Conservation (phyloP, 1,140 invertebrate genomes). For the Cydia amplana region DNA sequence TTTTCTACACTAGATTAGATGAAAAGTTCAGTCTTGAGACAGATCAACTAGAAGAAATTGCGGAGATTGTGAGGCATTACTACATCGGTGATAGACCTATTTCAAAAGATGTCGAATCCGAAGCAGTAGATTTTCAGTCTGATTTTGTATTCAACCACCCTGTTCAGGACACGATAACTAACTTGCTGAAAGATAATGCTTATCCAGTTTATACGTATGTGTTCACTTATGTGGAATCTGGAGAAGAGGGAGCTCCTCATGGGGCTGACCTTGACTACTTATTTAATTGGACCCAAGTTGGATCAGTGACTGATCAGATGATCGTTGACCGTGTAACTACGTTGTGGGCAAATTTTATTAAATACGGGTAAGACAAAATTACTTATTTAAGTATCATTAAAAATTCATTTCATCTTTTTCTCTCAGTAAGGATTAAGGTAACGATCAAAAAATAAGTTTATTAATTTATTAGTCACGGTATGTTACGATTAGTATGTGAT, state of each 20-base stretch:
- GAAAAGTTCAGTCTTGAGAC: constrained; percentile 65
- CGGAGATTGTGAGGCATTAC: constrained; percentile 56
- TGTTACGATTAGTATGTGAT: too few species aligned
- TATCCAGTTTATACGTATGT: constrained; percentile 62
- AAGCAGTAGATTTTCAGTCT: constrained; percentile 59
- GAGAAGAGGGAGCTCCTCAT: constrained; percentile 46
- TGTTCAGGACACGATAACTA: constrained; percentile 49
- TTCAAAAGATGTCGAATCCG: constrained; percentile 43
- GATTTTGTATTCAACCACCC: constrained; percentile 67
- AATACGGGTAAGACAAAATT: constrained; percentile 57
- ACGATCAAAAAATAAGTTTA: too few species aligned
- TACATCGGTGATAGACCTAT: constrained; percentile 65
- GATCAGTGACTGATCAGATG: constrained; percentile 46
- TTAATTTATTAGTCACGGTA: too few species aligned
- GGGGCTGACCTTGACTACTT: constrained; percentile 61
- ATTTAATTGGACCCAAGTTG: constrained; percentile 41
- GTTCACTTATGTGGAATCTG: constrained; percentile 55
- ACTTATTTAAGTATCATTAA: background rate
- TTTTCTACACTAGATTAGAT: constrained; percentile 57
- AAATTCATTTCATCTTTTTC: too few species aligned
- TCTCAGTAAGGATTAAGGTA: too few species aligned
- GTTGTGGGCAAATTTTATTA: constrained; percentile 68
- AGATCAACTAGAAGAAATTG: constrained; percentile 46
- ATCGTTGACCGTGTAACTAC: constrained; percentile 41
- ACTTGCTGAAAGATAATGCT: constrained; percentile 58